Evolutionary conservation across 2,113 vertebrate genomes (phyloP), one percentile per base, ranked within the genome.

Genomic region (Panurus biarmicus): DNA sequence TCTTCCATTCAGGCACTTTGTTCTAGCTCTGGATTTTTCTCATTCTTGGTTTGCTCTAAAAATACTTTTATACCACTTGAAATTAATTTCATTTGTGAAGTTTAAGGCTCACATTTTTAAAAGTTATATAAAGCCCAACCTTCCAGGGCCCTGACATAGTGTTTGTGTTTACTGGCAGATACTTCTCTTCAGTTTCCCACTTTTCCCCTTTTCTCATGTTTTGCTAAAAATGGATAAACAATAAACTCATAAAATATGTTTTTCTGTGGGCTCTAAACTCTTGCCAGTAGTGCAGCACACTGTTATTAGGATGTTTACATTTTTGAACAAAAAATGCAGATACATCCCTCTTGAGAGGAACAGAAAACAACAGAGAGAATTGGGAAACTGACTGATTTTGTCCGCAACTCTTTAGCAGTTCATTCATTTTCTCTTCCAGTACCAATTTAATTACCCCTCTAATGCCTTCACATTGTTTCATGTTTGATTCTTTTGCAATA

Each of bases 1-100:
- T 76, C 40, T 45, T 42, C 40, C 18, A 23, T 53, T 42, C 47
- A 53, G 20, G 5, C 10, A 14, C 31, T 53, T 69, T 0, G 0
- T 47, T 85, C 22, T 67, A n/a, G 12, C 13, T 75, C 28, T 45
- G 45, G 25, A 35, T 82, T 35, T 3, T 87, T 78, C 61, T 78
- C 48, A 45, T 65, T 69, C 40, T 69, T 79, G 23, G 14, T 57
- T 84, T 85, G 13, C 22, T 72, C 18, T 50, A 89, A 69, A 81
- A 75, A 21, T 78, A 67, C 12, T 72, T 82, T 87, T 72, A 40
- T 35, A 70, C 4, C 7, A 12, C 16, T 82, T 79, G 15, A 87
- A 89, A 82, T 79, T 57, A 24, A 69, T 72, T 81, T 87, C 3
- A 45, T 53, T 72, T 72, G 22, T 13, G 7, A 75, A 51, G 11